Conservation (phyloP, 2,797 vertebrate genomes). For the Poliocrania exsul region DNA sequence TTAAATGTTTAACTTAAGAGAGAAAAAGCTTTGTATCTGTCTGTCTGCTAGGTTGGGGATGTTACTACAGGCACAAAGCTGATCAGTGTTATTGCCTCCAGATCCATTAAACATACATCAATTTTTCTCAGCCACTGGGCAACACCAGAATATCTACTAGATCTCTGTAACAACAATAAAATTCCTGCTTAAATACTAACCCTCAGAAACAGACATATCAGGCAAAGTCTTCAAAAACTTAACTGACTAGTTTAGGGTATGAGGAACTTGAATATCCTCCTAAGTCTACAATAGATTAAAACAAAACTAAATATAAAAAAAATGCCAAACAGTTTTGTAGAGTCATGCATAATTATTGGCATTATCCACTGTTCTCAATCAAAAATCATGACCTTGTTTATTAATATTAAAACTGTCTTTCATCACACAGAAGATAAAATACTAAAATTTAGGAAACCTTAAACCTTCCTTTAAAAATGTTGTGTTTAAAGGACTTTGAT, state of each 20-base stretch:
- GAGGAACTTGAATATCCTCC: not conserved
- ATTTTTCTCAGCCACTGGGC: not conserved
- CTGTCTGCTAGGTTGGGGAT: not conserved
- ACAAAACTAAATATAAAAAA: no score
- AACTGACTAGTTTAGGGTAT: not conserved
- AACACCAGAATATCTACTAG: not conserved
- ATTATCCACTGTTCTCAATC: not conserved
- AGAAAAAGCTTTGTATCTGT: not conserved
- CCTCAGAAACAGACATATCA: not conserved
- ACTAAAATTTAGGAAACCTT: not conserved
- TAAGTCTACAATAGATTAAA: not conserved
- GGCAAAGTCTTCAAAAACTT: not conserved
- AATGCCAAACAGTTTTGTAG: fast-evolving
- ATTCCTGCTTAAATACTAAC: not conserved
- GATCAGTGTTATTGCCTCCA: not conserved
- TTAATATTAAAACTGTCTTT: not conserved
- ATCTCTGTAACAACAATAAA: not conserved
- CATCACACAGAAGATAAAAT: not conserved
- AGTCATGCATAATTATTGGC: not conserved
- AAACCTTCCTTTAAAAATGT: not conserved
- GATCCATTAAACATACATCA: not conserved
- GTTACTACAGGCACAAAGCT: not conserved
- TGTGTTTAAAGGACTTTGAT: not conserved
- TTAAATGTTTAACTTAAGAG: not conserved
- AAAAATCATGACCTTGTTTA: not conserved